Evolutionary conservation across 2,888 invertebrate genomes (phyloP).

Genomic region (Brenthis daphne): DNA sequence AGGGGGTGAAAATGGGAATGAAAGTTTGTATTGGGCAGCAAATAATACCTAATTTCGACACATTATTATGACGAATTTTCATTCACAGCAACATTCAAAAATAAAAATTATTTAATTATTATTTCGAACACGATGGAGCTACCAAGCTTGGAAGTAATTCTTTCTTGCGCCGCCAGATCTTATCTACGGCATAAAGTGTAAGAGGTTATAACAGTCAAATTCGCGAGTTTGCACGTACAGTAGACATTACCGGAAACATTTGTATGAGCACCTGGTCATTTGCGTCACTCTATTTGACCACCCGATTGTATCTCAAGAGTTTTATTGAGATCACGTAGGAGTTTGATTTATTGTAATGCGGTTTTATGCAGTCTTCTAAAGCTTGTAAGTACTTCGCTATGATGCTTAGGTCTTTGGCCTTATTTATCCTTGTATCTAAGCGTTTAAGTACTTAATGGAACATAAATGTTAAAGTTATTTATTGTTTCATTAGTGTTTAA

Average conservation of each 20-base stretch:
- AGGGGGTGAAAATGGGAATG: too few relatives aligned
- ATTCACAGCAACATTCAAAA: conserved; percentile 1
- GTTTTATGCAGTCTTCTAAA: conserved; percentile 21
- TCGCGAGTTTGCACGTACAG: conserved; percentile 49
- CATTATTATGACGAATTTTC: neutral
- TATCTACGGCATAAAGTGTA: conserved; percentile 55
- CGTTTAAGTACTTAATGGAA: too few relatives aligned
- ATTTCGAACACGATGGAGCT: conserved; percentile 52
- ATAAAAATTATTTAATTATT: conserved; percentile 31
- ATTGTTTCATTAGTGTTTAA: too few relatives aligned
- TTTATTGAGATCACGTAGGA: conserved; percentile 38
- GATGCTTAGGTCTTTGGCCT: conserved; percentile 26
- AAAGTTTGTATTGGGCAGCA: neutral
- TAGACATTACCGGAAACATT: conserved; percentile 61
- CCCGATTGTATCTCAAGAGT: conserved; percentile 29
- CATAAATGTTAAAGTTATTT: too few relatives aligned
- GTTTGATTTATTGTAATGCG: conserved; percentile 36
- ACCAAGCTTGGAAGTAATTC: conserved; percentile 36
- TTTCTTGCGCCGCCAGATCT: conserved; percentile 45
- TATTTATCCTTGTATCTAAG: conserved; percentile 16
- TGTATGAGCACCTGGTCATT: conserved; percentile 36
- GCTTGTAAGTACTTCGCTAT: conserved; percentile 10
- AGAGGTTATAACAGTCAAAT: conserved; percentile 64
- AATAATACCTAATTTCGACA: neutral
- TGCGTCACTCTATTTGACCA: conserved; percentile 27